These are phyloP conservation scores for Rhadina sibilatrix DNA, from an alignment of 2,113 vertebrate species.

Conservation along the genomic window DNA sequence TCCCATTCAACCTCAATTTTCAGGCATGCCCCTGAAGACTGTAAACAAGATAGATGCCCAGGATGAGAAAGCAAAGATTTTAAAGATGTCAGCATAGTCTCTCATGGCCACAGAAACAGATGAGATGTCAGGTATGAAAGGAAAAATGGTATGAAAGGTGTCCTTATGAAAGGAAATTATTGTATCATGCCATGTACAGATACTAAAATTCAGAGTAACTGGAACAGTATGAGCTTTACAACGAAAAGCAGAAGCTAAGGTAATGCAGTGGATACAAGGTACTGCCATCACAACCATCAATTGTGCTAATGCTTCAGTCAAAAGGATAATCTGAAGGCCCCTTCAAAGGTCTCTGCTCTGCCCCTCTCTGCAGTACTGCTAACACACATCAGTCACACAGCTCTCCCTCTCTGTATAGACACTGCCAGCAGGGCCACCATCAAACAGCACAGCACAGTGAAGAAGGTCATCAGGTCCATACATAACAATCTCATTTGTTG, in stretches of 20 bases:
- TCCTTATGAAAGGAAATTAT: neutral
- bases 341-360: neutral
- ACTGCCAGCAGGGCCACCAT: neutral
- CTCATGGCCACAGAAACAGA: neutral
- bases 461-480: neutral
- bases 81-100: neutral
- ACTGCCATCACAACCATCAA: neutral
- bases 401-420: neutral
- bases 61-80: neutral
- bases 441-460: neutral
- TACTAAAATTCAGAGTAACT: neutral
- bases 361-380: neutral
- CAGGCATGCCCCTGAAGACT: neutral
- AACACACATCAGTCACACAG: neutral
- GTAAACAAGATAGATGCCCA: neutral
- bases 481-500: accelerated
- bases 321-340: neutral
- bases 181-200: neutral
- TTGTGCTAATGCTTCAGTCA: neutral
- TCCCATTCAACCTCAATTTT: neutral
- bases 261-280: neutral
- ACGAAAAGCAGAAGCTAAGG: neutral
- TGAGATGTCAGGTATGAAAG: neutral
- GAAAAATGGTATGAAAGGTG: neutral
- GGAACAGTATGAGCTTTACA: neutral